A percentile compares a stretch with the other conserved stretches of the same genome.
These are phyloP conservation scores for Caenorhabditis sp. DNA, from an alignment of 2,888 invertebrate genomes.

Conservation along the genomic window DNA sequence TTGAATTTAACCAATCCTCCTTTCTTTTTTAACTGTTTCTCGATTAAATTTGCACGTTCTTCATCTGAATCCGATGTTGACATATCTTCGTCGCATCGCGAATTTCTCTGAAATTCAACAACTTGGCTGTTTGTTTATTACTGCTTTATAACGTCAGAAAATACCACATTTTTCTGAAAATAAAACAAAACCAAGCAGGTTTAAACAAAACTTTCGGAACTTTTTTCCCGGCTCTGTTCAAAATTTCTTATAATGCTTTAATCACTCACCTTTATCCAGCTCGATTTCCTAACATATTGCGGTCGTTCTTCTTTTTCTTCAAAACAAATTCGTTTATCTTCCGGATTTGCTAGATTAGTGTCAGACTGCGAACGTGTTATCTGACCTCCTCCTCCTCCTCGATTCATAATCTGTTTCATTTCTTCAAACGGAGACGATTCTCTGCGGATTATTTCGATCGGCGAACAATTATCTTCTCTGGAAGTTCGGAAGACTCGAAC, in stretches of 20 bases:
- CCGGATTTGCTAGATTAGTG: constrained; percentile 11
- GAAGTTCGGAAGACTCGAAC: constrained; percentile 38
- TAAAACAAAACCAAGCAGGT: too few species aligned
- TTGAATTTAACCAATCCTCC: constrained; percentile 43
- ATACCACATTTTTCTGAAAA: too few species aligned
- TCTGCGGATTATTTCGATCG: not conserved
- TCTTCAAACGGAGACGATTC: constrained; percentile 16
- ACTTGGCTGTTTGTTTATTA: too few species aligned
- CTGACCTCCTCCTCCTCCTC: not conserved
- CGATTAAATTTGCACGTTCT: constrained; percentile 31
- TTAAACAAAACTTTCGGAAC: too few species aligned
- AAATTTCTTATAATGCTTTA: too few species aligned
- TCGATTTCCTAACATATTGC: constrained; percentile 16
- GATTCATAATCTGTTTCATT: not conserved
- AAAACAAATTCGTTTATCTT: not conserved
- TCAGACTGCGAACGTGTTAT: constrained; percentile 20
- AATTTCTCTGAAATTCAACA: constrained; percentile 24
- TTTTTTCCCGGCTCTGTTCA: too few species aligned
- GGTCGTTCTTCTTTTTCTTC: not conserved
- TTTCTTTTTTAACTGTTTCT: constrained; percentile 40
- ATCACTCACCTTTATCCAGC: constrained; percentile 29
- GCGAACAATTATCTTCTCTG: constrained; percentile 11
- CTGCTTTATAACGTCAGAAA: too few species aligned
- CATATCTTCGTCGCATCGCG: not conserved
- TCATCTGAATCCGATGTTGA: constrained; percentile 38